A percentile compares a stretch with the other conserved stretches of the same genome.
These are phyloP conservation scores for Leistus spinibarbis DNA, from an alignment of 2,888 invertebrate genomes.

Conservation along the genomic window DNA sequence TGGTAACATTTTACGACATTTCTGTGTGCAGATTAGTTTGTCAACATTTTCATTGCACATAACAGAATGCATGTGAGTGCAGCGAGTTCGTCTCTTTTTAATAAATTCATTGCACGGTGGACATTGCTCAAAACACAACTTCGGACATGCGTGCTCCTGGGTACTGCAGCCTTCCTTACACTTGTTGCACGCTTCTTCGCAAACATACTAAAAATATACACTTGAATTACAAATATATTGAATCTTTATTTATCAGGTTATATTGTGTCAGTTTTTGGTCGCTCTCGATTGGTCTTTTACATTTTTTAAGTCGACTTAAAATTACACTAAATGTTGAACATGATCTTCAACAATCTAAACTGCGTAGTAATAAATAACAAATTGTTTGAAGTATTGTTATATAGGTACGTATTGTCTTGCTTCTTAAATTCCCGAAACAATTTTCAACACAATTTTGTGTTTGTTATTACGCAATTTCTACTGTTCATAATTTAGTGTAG, in stretches of 20 bases:
- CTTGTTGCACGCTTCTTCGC: background rate
- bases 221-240: slow-evolving; percentile 2
- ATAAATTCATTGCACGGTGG: slow-evolving; percentile 58
- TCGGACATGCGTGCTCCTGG: slow-evolving; percentile 44
- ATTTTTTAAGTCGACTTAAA: background rate
- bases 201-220: slow-evolving; percentile 1
- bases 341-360: too few relatives aligned
- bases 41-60: slow-evolving; percentile 58
- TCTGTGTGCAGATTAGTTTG: slow-evolving; percentile 55
- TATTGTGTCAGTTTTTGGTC: background rate
- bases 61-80: slow-evolving; percentile 57
- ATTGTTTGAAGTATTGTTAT: too few relatives aligned
- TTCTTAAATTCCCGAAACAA: too few relatives aligned
- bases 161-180: slow-evolving; percentile 15
- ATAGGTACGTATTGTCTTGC: too few relatives aligned
- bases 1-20: slow-evolving; percentile 57
- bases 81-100: slow-evolving; percentile 57
- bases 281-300: background rate
- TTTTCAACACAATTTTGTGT: too few relatives aligned
- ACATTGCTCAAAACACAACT: slow-evolving; percentile 61
- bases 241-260: slow-evolving; percentile 1
- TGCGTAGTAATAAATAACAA: too few relatives aligned
- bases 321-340: too few relatives aligned
- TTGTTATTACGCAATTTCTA: too few relatives aligned
- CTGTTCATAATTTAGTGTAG: too few relatives aligned